Percentiles rank a stretch among this genome's conserved stretches.
phyloP scores from a whole-genome alignment of 2,113 vertebrate genomes.

The Engystomops pustulosus region DNA sequence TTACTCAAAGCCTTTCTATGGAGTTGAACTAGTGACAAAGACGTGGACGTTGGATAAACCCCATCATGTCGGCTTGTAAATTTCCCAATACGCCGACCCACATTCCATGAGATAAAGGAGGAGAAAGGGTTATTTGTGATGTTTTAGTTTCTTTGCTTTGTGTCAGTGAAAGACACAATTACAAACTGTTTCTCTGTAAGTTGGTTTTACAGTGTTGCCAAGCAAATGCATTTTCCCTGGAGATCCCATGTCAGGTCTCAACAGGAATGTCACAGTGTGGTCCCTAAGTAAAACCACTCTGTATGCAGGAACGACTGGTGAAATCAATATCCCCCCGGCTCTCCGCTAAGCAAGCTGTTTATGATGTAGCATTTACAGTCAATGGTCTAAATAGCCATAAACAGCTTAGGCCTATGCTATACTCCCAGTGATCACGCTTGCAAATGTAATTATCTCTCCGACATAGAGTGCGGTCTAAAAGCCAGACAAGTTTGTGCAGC shows the following conservation, averaged over 20 bases:
- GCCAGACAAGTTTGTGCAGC: constrained; percentile 11
- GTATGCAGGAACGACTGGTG: constrained; percentile 24
- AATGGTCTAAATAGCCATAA: constrained; percentile 50
- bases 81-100: background rate
- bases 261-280: constrained; percentile 46
- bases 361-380: constrained; percentile 54
- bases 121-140: background rate
- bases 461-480: constrained; percentile 15
- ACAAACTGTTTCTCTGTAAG: background rate
- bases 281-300: constrained; percentile 54
- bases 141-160: constrained; percentile 8
- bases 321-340: constrained; percentile 50
- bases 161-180: constrained; percentile 21
- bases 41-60: background rate
- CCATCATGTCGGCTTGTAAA: too few species aligned
- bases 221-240: constrained; percentile 41
- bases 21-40: background rate
- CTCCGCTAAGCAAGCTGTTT: constrained; percentile 51
- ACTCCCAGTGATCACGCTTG: constrained; percentile 29
- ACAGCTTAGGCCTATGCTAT: constrained; percentile 55
- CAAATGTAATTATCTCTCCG: constrained; percentile 47
- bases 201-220: constrained; percentile 37
- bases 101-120: background rate
- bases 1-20: background rate
- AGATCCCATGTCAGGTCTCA: constrained; percentile 46